These are phyloP conservation scores for Sphaeridia pumilis DNA, from an alignment of 2,888 invertebrate species.

Conservation along the genomic window DNA sequence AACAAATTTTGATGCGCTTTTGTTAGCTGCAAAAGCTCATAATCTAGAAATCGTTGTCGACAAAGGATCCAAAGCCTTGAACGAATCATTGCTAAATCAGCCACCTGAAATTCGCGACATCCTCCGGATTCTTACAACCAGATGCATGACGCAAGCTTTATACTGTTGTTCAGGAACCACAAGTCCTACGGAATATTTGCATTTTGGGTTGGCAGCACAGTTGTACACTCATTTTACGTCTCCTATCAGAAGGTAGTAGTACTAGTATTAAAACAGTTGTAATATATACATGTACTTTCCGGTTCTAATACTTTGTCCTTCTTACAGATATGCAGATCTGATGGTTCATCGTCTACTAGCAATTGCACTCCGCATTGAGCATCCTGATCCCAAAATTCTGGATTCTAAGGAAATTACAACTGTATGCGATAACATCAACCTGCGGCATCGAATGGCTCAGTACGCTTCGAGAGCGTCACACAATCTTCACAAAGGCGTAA, in stretches of 20 bases:
- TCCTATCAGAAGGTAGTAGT: constrained; percentile 69
- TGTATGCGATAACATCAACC: constrained; percentile 87
- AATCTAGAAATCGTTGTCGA: constrained; percentile 67
- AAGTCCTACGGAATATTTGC: constrained; percentile 68
- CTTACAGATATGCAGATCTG: constrained; percentile 79
- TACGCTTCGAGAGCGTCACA: constrained; percentile 94
- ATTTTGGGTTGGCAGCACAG: constrained; percentile 92
- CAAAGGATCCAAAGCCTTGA: constrained; percentile 67
- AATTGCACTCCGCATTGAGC: constrained; percentile 71
- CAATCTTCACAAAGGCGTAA: constrained; percentile 88
- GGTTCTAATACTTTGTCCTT: too few relatives aligned
- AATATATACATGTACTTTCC: too few relatives aligned
- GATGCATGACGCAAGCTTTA: constrained; percentile 97
- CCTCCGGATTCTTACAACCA: constrained; percentile 86
- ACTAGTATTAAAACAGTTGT: too few relatives aligned
- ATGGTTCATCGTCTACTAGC: constrained; percentile 92
- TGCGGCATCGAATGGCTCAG: constrained; percentile 92
- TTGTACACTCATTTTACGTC: constrained; percentile 98
- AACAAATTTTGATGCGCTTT: constrained; percentile 69
- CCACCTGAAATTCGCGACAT: constrained; percentile 80
- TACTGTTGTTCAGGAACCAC: constrained; percentile 90
- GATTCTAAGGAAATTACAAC: constrained; percentile 67
- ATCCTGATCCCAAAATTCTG: constrained; percentile 74
- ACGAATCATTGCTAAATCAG: constrained; percentile 68
- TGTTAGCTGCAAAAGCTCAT: constrained; percentile 65